Conservation (phyloP, 2,888 invertebrate species). For the Agrotis exclamationis region DNA sequence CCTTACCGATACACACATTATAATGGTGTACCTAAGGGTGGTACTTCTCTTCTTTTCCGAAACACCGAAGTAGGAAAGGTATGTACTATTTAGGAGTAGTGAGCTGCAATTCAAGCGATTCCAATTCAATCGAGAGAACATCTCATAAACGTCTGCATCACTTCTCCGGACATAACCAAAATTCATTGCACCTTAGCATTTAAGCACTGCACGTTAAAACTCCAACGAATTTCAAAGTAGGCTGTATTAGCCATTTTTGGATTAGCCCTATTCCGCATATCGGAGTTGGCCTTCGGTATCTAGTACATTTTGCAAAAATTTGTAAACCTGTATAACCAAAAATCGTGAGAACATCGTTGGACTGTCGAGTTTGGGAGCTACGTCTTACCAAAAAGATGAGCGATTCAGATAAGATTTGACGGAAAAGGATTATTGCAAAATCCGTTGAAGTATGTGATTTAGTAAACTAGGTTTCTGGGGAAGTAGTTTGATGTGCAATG, state of each 20-base stretch:
- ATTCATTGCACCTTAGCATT: slow-evolving; percentile 10
- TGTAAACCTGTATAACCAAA: slow-evolving; percentile 13
- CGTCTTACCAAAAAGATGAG: slow-evolving; percentile 28
- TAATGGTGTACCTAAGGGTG: no score
- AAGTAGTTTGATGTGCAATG: slow-evolving; percentile 38
- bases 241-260: slow-evolving; percentile 2
- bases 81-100: background rate
- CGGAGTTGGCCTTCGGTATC: slow-evolving; percentile 21
- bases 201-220: slow-evolving; percentile 8
- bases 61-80: no score
- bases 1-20: no score
- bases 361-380: slow-evolving; percentile 26
- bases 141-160: slow-evolving; percentile 2
- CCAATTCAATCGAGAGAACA: background rate
- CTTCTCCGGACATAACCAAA: slow-evolving; percentile 26
- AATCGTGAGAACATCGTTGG: slow-evolving; percentile 42
- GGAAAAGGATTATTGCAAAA: slow-evolving; percentile 38
- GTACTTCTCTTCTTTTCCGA: background rate
- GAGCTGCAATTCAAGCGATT: background rate
- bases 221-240: slow-evolving; percentile 8
- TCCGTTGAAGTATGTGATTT: slow-evolving; percentile 28
- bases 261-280: slow-evolving; percentile 11
- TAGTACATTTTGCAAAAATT: slow-evolving; percentile 35
- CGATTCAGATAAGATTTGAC: slow-evolving; percentile 46
- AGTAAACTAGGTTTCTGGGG: slow-evolving; percentile 34